A percentile compares a stretch with the other conserved stretches of the same genome.
phyloP scores from a whole-genome alignment of 2,113 vertebrate species.

The Reinhardtius hippoglossoides region DNA sequence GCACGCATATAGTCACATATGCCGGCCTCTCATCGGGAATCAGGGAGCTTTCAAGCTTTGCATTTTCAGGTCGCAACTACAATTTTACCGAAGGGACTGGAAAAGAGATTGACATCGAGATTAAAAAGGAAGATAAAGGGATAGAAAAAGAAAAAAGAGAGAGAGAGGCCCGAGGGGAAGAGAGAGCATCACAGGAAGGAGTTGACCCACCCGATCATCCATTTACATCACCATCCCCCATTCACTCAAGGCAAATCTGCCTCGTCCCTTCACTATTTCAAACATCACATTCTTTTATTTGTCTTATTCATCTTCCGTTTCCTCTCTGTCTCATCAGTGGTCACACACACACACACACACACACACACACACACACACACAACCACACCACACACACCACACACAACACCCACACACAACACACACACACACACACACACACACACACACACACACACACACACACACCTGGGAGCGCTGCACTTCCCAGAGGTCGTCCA shows the following conservation, averaged over 20 bases:
- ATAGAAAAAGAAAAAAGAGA: background rate
- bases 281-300: constrained; percentile 2
- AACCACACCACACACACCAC: too few relatives aligned
- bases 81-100: background rate
- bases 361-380: too few relatives aligned
- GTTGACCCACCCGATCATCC: constrained; percentile 63
- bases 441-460: background rate
- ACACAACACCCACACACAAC: too few relatives aligned
- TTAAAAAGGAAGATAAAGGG: background rate
- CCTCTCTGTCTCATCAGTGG: background rate
- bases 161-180: constrained; percentile 4
- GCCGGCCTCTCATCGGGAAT: constrained; percentile 9
- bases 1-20: background rate
- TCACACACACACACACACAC: background rate
- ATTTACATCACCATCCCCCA: constrained; percentile 59
- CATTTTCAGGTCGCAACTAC: constrained; percentile 8
- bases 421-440: background rate
- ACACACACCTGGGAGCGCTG: constrained; percentile 3
- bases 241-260: constrained; percentile 36
- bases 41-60: constrained; percentile 13
- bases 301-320: constrained; percentile 8
- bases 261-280: constrained; percentile 16
- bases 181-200: constrained; percentile 41
- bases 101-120: constrained; percentile 6
- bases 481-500: constrained; percentile 50